Conservation (phyloP, 1,140 invertebrate genomes). For the Meloidogyne chitwoodi region DNA sequence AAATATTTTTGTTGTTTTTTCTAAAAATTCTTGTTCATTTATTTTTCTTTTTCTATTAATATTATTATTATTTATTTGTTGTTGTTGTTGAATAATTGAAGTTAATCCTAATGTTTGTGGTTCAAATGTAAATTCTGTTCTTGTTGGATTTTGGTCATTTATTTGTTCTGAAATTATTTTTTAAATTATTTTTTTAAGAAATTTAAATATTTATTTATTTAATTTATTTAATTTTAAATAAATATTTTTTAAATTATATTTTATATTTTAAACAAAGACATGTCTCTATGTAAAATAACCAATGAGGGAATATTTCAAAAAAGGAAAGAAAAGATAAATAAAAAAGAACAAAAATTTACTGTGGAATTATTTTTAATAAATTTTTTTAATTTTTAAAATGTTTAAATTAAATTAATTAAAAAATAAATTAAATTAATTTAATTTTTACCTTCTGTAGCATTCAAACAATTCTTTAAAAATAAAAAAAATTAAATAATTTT, state of each 20-base stretch:
- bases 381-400: not conserved
- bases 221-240: no score
- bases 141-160: conserved; percentile 25
- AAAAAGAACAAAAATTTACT: not conserved
- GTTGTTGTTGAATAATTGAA: not conserved
- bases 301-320: not conserved
- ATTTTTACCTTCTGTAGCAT: conserved; percentile 76
- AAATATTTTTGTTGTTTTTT: not conserved
- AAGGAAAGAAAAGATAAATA: not conserved
- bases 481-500: no score
- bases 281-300: no score
- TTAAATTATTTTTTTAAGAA: not conserved
- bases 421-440: not conserved
- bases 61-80: not conserved
- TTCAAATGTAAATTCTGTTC: conserved; percentile 56
- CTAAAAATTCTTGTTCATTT: no score
- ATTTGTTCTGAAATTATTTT: conserved; percentile 8
- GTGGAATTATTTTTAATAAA: not conserved
- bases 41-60: not conserved
- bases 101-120: conserved; percentile 25
- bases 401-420: not conserved
- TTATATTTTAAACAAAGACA: no score
- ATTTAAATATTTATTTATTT: not conserved
- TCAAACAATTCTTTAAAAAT: conserved; percentile 74
- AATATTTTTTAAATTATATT: no score